Conservation (phyloP, 1,140 invertebrate genomes). For the Pseudoatta argentina region DNA sequence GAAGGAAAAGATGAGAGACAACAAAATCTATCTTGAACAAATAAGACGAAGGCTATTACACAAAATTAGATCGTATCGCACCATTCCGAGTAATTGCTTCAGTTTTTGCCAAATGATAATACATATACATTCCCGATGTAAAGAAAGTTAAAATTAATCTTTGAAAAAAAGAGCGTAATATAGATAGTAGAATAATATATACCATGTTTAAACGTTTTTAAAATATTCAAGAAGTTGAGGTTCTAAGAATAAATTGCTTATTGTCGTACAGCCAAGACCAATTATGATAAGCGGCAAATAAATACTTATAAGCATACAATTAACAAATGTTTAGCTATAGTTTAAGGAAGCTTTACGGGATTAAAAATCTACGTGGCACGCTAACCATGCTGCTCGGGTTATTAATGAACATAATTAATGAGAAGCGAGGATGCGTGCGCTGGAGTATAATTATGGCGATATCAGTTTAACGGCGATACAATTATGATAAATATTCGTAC, state of each 20-base stretch:
- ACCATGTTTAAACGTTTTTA: not conserved
- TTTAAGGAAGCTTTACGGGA: conserved; percentile 5
- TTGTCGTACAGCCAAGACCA: not conserved
- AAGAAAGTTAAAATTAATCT: not conserved
- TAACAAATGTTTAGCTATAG: conserved; percentile 23
- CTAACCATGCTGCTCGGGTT: not conserved
- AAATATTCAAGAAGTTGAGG: not conserved
- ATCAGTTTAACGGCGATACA: conserved; percentile 58
- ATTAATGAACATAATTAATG: conserved; percentile 63
- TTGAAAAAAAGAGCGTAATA: not conserved
- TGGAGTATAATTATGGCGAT: conserved; percentile 55
- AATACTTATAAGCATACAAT: conserved; percentile 18
- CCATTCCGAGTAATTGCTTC: conserved; percentile 11
- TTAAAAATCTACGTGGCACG: conserved; percentile 32
- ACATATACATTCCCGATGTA: not conserved
- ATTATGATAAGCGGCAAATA: not conserved
- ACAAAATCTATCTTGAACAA: conserved; percentile 6
- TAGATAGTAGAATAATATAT: not conserved
- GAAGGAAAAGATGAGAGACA: no score
- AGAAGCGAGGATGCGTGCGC: conserved; percentile 37
- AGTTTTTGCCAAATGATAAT: not conserved
- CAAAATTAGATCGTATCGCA: conserved; percentile 43
- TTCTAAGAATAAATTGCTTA: conserved; percentile 5
- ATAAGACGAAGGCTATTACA: conserved; percentile 32
- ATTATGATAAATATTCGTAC: conserved; percentile 54